phyloP scores from a whole-genome alignment of 2,888 invertebrate species.

The Pachydiplax longipennis region DNA sequence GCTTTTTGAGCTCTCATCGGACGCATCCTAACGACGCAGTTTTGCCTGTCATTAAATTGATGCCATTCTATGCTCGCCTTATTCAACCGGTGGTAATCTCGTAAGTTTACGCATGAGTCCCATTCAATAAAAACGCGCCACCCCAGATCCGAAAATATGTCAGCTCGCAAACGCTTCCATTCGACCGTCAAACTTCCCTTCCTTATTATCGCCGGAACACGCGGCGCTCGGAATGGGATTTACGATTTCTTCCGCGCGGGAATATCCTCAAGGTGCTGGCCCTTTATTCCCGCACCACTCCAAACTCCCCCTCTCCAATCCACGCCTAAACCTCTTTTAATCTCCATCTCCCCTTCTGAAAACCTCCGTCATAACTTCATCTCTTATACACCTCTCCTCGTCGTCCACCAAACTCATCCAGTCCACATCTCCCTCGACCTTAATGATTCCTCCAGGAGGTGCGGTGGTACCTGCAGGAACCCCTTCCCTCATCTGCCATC shows the following conservation, averaged over 20 bases:
- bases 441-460: constrained; percentile 40
- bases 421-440: neutral
- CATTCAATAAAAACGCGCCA: too few species aligned
- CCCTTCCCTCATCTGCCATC: neutral
- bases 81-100: too few species aligned
- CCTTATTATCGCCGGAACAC: neutral
- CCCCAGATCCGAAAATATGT: too few species aligned
- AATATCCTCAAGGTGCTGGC: neutral
- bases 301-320: neutral
- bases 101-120: too few species aligned
- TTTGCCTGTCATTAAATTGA: too few species aligned
- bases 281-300: neutral
- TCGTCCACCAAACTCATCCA: neutral
- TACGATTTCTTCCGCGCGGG: neutral
- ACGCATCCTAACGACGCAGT: too few species aligned
- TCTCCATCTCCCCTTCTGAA: neutral
- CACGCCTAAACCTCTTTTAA: constrained; percentile 5
- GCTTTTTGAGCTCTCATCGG: too few species aligned
- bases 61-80: too few species aligned
- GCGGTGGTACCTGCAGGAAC: neutral
- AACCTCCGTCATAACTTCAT: constrained; percentile 2
- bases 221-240: neutral
- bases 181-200: neutral
- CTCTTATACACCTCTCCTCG: neutral
- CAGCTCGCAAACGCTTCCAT: neutral